These are phyloP conservation scores for Brachionus manjavacas DNA, from an alignment of 1,140 invertebrate species.

Conservation along the genomic window DNA sequence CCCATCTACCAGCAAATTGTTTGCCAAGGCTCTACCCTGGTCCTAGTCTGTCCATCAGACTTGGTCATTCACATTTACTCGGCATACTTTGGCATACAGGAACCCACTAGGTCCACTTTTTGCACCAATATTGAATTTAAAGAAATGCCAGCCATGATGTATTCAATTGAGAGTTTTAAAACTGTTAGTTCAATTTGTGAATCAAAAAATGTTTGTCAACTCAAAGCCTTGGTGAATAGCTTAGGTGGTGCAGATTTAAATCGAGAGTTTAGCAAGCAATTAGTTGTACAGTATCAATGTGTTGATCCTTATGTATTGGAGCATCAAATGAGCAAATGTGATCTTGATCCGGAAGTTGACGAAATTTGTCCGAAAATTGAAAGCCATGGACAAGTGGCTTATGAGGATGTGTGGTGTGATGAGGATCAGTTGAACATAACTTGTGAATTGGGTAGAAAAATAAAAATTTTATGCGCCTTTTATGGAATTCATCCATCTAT, in stretches of 20 bases:
- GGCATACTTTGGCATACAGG: slow-evolving; percentile 38
- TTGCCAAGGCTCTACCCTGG: background rate
- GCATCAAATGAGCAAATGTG: background rate
- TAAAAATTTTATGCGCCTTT: slow-evolving; percentile 29
- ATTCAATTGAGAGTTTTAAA: background rate
- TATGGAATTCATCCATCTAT: slow-evolving; percentile 33
- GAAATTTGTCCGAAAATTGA: slow-evolving; percentile 6
- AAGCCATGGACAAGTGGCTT: background rate
- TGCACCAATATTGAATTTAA: background rate
- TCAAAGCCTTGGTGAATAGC: slow-evolving; percentile 12
- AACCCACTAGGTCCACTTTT: background rate
- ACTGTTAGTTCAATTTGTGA: slow-evolving; percentile 19
- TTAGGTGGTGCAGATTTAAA: slow-evolving; percentile 18
- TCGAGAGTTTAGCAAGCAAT: background rate
- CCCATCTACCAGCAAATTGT: slow-evolving; percentile 22
- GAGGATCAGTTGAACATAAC: background rate
- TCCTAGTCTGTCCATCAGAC: background rate
- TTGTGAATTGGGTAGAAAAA: background rate
- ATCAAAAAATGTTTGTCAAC: background rate
- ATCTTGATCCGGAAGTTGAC: background rate
- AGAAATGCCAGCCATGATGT: background rate
- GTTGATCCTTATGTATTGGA: background rate
- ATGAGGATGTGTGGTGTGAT: slow-evolving; percentile 23
- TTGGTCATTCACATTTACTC: slow-evolving; percentile 28
- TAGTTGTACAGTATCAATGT: slow-evolving; percentile 32